phyloP scores from a whole-genome alignment of 1,140 invertebrate species.

The Caenorhabditis inopinata region DNA sequence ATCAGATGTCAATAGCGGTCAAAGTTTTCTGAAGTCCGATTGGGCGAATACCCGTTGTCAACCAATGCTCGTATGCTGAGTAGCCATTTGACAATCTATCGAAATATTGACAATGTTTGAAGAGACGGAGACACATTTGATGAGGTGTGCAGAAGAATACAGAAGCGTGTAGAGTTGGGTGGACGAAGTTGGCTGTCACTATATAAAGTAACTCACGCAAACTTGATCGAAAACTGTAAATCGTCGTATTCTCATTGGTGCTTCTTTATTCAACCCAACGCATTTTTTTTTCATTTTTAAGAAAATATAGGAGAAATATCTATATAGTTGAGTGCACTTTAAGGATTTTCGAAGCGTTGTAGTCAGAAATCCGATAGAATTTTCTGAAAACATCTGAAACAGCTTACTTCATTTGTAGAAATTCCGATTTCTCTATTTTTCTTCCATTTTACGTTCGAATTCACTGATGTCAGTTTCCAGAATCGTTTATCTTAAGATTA shows the following conservation, averaged over 20 bases:
- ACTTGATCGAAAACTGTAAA: slow-evolving; percentile 1
- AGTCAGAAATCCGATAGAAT: neutral
- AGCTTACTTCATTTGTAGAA: neutral
- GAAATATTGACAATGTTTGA: slow-evolving; percentile 1
- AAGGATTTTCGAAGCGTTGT: neutral
- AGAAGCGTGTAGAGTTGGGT: neutral
- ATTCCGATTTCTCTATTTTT: too few relatives aligned
- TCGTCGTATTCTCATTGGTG: neutral
- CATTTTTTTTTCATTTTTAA: too few relatives aligned
- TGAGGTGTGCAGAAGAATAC: neutral
- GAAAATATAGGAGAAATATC: too few relatives aligned
- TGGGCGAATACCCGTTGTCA: slow-evolving; percentile 9
- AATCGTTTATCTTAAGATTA: too few relatives aligned
- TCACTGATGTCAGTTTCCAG: too few relatives aligned
- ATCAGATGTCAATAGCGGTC: slow-evolving; percentile 20
- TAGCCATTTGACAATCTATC: slow-evolving; percentile 21
- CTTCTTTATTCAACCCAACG: too few relatives aligned
- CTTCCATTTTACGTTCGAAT: too few relatives aligned
- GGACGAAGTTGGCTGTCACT: neutral
- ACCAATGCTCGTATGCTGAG: slow-evolving; percentile 2
- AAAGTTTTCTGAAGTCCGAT: slow-evolving; percentile 14
- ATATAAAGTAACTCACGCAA: slow-evolving; percentile 12
- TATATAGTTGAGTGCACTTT: neutral
- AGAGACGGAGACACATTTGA: slow-evolving; percentile 14
- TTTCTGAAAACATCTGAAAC: neutral